phyloP scores from a whole-genome alignment of 2,888 invertebrate species.

The Cactoblastis cactorum region DNA sequence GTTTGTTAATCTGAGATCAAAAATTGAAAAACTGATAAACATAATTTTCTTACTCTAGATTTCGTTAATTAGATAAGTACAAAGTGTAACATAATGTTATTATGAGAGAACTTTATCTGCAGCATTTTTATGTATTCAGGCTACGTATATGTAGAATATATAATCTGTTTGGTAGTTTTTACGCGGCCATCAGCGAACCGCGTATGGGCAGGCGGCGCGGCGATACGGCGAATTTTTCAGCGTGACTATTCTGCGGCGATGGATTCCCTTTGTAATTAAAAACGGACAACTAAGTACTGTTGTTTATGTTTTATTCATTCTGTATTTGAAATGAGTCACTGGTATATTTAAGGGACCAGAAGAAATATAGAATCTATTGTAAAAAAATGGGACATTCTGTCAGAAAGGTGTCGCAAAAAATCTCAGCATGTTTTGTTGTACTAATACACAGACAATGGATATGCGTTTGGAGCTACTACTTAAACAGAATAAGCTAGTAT shows the following conservation, averaged over 20 bases:
- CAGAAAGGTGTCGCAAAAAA: too few relatives aligned
- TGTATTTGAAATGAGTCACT: background rate
- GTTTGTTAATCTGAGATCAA: too few relatives aligned
- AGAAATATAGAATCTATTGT: background rate
- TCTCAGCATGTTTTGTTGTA: too few relatives aligned
- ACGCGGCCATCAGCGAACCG: slow-evolving; percentile 21
- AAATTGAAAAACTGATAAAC: too few relatives aligned
- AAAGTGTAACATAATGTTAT: background rate
- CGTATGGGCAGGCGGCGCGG: slow-evolving; percentile 16
- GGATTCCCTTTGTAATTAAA: slow-evolving; percentile 19
- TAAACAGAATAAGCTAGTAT: too few relatives aligned
- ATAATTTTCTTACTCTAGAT: too few relatives aligned
- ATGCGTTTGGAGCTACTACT: too few relatives aligned
- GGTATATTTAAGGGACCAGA: background rate
- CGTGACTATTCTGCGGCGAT: slow-evolving; percentile 20
- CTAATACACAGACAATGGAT: too few relatives aligned
- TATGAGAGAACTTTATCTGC: too few relatives aligned
- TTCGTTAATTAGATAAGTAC: too few relatives aligned
- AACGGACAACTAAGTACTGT: slow-evolving; percentile 6
- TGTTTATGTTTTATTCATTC: slow-evolving; percentile 2
- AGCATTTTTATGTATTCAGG: background rate
- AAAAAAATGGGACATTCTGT: too few relatives aligned
- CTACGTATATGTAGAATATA: background rate
- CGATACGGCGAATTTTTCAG: slow-evolving; percentile 22
- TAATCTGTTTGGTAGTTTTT: slow-evolving; percentile 13